phyloP scores from a whole-genome alignment of 2,888 invertebrate genomes.

The Graphium colonna region DNA sequence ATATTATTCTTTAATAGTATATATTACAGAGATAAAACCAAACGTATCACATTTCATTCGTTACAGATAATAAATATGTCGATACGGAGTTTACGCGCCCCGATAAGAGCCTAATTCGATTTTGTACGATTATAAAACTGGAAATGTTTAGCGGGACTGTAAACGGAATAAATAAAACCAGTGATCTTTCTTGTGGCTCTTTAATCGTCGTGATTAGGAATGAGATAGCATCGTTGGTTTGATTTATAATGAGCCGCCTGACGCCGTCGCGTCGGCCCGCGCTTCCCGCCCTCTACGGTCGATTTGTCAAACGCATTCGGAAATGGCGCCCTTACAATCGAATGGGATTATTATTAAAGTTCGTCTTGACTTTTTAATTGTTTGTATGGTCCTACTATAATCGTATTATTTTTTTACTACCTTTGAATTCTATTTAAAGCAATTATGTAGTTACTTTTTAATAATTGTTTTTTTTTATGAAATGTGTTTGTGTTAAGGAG shows the following conservation, averaged over 20 bases:
- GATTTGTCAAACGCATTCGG: conserved; percentile 26
- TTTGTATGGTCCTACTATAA: too few species aligned
- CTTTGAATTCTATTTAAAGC: too few species aligned
- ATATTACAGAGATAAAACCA: background rate
- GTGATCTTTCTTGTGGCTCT: conserved; percentile 29
- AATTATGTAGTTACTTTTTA: too few species aligned
- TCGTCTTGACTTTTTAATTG: too few species aligned
- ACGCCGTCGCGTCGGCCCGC: conserved; percentile 27
- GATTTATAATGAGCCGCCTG: conserved; percentile 37
- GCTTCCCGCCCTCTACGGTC: conserved; percentile 12
- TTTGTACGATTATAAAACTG: conserved; percentile 17
- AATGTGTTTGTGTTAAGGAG: too few species aligned
- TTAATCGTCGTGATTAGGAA: conserved; percentile 42
- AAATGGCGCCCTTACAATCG: background rate
- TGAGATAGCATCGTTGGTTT: conserved; percentile 39
- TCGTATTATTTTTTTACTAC: too few species aligned
- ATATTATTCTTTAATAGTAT: background rate
- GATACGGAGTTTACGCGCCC: conserved; percentile 7
- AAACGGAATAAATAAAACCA: conserved; percentile 18
- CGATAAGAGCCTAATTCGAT: conserved; percentile 3
- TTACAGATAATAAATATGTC: conserved; percentile 13
- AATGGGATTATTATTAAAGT: background rate
- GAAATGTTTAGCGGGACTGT: conserved; percentile 12
- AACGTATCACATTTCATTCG: conserved; percentile 26
- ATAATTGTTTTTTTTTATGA: too few species aligned